Evolutionary conservation across 2,888 invertebrate genomes (phyloP), one percentile per base, ranked within the genome.

Genomic region (Alitta virens): DNA sequence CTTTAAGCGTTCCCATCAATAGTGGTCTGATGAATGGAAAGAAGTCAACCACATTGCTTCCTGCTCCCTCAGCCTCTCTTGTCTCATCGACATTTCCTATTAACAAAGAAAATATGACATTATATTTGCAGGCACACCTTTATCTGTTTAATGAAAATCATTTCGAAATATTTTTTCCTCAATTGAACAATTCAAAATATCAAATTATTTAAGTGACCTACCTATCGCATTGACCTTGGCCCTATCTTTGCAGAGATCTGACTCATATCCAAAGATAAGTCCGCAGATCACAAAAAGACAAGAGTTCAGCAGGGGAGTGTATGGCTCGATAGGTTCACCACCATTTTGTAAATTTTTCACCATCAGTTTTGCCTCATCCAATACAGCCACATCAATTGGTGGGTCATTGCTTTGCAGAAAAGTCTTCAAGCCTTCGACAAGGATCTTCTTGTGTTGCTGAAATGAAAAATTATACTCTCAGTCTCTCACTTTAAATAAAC

Each of bases 361-460:
- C 7, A 46, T 7, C 3, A n/a, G n/a, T 21, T 46, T n/a, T 5
- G 18, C 46, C n/a, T 46, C 46, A n/a, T 46, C 46, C n/a, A 46
- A n/a, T 16, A 46, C 46, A 5, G 46, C 46, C n/a, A 9, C 7
- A n/a, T 46, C 46, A 7, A 46, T 46, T n/a, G 46, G 46, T n/a
- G 46, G 46, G n/a, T 46, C 46, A 21, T 21, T 46, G 46, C 46
- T 46, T 21, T 46, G n/a, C n/a, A 46, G n/a, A 46, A 18, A 46
- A 9, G n/a, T 46, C 21, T 46, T n/a, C 9, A 46, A n/a, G 5
- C 46, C 46, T 18, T 46, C 21, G n/a, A 46, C 46, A 7, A 46
- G 46, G 46, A 46, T 46, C 21, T 46, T 46, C 46, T 46, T 46
- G 46, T 46, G 46, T n/a, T 46, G n/a, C 46, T n/a, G n/a, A n/a